A percentile compares a stretch with the other conserved stretches of the same genome.
Conservation (phyloP, 1,140 invertebrate genomes). For the Ridgeia piscesae region DNA sequence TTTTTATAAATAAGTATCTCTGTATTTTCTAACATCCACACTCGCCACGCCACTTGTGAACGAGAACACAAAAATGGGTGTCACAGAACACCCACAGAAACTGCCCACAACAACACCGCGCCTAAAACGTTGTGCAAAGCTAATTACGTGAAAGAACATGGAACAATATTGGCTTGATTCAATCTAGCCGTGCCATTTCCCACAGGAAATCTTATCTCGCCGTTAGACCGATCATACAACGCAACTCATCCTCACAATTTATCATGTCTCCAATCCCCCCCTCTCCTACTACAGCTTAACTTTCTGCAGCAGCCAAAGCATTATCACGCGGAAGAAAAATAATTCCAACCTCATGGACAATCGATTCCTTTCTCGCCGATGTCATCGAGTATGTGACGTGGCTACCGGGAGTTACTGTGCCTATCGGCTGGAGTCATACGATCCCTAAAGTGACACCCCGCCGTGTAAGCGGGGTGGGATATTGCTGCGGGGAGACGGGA, state of each 20-base stretch:
- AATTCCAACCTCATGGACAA: background rate
- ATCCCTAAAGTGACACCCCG: background rate
- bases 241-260: background rate
- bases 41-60: too few relatives aligned
- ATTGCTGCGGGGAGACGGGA: background rate
- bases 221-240: background rate
- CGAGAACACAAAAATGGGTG: too few relatives aligned
- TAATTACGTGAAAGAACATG: background rate
- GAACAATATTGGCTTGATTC: background rate
- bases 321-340: background rate
- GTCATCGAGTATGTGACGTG: background rate
- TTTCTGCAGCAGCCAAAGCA: background rate
- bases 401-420: background rate
- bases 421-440: background rate
- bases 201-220: background rate
- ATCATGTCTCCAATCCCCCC: background rate
- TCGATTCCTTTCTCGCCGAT: background rate
- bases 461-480: background rate
- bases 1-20: too few relatives aligned
- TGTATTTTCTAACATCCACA: too few relatives aligned
- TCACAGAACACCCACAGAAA: too few relatives aligned
- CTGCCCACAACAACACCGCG: background rate
- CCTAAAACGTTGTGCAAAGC: background rate
- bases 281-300: background rate
- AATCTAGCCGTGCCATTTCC: background rate